Conservation (phyloP, 2,888 invertebrate species). For the Amaurobius ferox region DNA sequence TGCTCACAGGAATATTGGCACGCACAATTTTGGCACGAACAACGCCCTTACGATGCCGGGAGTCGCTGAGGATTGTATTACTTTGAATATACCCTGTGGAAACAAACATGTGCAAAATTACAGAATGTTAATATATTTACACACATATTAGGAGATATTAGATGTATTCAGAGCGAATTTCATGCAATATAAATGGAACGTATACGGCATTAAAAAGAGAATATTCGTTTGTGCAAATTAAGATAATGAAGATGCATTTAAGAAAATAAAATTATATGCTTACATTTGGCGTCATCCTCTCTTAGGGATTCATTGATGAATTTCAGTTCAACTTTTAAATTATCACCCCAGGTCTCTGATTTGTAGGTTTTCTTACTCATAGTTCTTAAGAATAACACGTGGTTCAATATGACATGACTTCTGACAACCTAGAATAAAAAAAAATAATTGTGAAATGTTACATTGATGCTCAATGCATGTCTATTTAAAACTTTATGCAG, state of each 20-base stretch:
- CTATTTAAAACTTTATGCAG: no score
- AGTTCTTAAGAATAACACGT: conserved; percentile 86
- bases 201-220: no score
- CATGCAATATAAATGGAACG: no score
- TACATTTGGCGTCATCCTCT: conserved; percentile 56
- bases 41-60: conserved; percentile 86
- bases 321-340: conserved; percentile 57
- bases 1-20: conserved; percentile 93
- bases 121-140: no score
- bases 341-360: conserved; percentile 52
- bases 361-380: conserved; percentile 80
- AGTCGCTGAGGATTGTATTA: conserved; percentile 74
- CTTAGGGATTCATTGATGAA: conserved; percentile 44
- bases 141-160: no score
- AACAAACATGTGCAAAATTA: no score
- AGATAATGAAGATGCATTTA: no score
- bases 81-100: conserved; percentile 82
- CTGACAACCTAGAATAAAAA: conserved; percentile 80
- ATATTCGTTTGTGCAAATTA: no score
- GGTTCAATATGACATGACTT: conserved; percentile 91
- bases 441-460: no score
- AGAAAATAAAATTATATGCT: conserved; percentile 1
- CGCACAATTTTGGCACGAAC: conserved; percentile 91
- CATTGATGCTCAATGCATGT: no score
- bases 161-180: no score